Evolutionary conservation across 2,797 vertebrate species (phyloP), one percentile per base, ranked within the genome.

Genomic region (Ambastaia sidthimunki): DNA sequence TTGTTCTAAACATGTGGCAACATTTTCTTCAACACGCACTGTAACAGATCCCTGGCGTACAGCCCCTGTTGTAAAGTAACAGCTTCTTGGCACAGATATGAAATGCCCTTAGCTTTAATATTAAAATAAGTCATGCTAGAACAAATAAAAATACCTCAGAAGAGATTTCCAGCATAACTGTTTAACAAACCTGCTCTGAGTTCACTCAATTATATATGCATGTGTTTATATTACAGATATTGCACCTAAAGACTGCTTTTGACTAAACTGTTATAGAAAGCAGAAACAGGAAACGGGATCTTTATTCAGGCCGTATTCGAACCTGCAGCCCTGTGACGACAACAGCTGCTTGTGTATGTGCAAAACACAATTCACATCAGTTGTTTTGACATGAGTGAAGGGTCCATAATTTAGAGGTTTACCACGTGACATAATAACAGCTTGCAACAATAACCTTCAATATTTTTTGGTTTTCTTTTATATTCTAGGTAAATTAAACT

Each of bases 1-100:
- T 57, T 67, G 63, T 68, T 65, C 34, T 67, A 44, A 76, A 44
- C 21, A 25, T 76, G 34, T 68, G 50, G 50, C 74, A 76, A 28
- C 6, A 9, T 76, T 67, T 73, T 68, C 16, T 57, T 76, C 7
- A 68, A 55, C 19, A 25, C 10, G 67, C 7, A 60, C 57, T 28
- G 57, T 60, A 16, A 60, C 74, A 57, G 15, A 31, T 54, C 2
- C 13, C 48, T 41, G 74, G 48, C 74, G 41, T 55, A 18, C 10
- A 66, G 63, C 21, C 74, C 0, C 3, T 41, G 48, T n/a, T 18
- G 50, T 41, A 10, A 76, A 54, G 28, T 67, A 28, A 44, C 50
- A 44, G 48, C 57, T 21, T 62, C 23, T 21, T 50, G 60, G 72
- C 55, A 47, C 44, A 4, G 37, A 47, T 2, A 44, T n/a, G 18